phyloP scores from a whole-genome alignment of 1,140 invertebrate species.

The Atopsyche davidsoni region DNA sequence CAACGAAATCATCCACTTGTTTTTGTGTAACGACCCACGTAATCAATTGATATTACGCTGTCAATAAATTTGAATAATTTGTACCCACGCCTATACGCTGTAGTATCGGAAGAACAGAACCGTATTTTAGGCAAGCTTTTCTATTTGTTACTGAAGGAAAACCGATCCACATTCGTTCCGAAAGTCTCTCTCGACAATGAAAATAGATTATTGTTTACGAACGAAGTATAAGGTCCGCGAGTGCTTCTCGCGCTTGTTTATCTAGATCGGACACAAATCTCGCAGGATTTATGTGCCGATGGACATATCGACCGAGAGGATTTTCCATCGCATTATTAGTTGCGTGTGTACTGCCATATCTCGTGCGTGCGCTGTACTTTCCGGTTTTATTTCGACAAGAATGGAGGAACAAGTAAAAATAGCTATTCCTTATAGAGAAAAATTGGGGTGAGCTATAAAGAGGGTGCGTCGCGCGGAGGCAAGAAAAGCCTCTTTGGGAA shows the following conservation, averaged over 20 bases:
- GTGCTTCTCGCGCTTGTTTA: too few relatives aligned
- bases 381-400: slow-evolving; percentile 16
- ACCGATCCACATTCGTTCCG: slow-evolving; percentile 1
- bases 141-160: slow-evolving; percentile 8
- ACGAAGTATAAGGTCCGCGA: neutral
- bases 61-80: too few relatives aligned
- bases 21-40: too few relatives aligned
- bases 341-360: slow-evolving; percentile 6
- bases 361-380: slow-evolving; percentile 16
- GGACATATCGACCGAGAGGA: neutral
- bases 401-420: slow-evolving; percentile 18
- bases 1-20: too few relatives aligned
- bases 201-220: neutral
- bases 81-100: too few relatives aligned
- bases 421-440: slow-evolving; percentile 15
- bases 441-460: slow-evolving; percentile 15
- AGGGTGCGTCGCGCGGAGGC: slow-evolving; percentile 12
- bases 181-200: neutral
- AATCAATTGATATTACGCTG: too few relatives aligned
- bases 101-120: too few relatives aligned
- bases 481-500: slow-evolving; percentile 28
- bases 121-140: slow-evolving; percentile 7
- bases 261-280: too few relatives aligned
- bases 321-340: slow-evolving; percentile 7
- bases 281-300: neutral